Evolutionary conservation across 2,888 invertebrate species (phyloP).

Genomic region (Tetramorium bicarinatum): DNA sequence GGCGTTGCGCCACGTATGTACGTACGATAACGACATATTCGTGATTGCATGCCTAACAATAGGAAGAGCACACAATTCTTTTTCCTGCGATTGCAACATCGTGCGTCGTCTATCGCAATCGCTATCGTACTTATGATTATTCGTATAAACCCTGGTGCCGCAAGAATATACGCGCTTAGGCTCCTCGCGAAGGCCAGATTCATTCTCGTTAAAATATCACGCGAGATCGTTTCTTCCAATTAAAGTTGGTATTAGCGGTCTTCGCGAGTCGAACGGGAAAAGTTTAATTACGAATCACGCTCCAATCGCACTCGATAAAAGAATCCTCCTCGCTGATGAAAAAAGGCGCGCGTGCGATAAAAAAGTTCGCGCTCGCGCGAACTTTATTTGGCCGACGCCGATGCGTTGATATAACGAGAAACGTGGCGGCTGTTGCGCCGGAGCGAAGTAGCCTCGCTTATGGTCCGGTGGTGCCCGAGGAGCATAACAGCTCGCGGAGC

Average conservation of each 20-base stretch:
- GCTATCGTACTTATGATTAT: conserved; percentile 15
- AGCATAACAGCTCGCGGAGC: conserved; percentile 85
- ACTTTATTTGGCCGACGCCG: conserved; percentile 81
- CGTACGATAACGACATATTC: conserved; percentile 43
- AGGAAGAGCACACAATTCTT: conserved; percentile 36
- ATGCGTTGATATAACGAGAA: conserved; percentile 85
- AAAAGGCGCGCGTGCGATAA: conserved; percentile 32
- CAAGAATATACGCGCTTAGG: neutral
- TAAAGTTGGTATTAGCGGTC: neutral
- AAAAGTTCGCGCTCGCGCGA: conserved; percentile 28
- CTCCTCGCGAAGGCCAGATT: neutral
- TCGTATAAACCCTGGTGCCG: neutral
- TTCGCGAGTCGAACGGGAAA: too few relatives aligned
- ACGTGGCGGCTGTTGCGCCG: conserved; percentile 78
- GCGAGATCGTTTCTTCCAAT: neutral
- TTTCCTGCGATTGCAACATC: conserved; percentile 30
- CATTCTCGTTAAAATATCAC: neutral
- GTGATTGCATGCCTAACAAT: conserved; percentile 51
- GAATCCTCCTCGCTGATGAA: conserved; percentile 5
- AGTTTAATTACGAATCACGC: neutral
- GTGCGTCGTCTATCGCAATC: conserved; percentile 9
- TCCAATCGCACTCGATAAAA: neutral
- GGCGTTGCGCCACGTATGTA: conserved; percentile 23
- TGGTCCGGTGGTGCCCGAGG: conserved; percentile 85
- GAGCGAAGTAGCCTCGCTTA: conserved; percentile 83